Evolutionary conservation across 2,888 invertebrate genomes (phyloP).

Genomic region (Agonopterix heracliana): DNA sequence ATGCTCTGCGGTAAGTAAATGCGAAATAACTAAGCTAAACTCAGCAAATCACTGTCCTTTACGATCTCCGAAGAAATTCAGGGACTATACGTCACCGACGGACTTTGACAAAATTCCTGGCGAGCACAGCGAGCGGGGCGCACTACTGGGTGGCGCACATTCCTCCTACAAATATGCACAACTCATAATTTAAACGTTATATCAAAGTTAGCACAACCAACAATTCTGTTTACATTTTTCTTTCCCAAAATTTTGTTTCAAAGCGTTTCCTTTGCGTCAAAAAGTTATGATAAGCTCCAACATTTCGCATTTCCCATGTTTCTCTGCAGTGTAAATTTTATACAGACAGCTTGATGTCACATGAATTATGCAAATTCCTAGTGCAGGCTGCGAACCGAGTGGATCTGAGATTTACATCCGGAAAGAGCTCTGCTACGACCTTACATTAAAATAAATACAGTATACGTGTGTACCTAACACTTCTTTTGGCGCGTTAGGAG

Average conservation of each 20-base stretch:
- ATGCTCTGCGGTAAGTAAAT: too few relatives aligned
- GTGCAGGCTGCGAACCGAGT: slow-evolving; percentile 40
- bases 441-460: slow-evolving; percentile 22
- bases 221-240: not conserved
- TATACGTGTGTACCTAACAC: not conserved
- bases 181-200: slow-evolving; percentile 40
- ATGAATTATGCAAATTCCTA: slow-evolving; percentile 63
- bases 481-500: too few relatives aligned
- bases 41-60: slow-evolving; percentile 19
- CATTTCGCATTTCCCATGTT: slow-evolving; percentile 37
- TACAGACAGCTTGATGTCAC: slow-evolving; percentile 52
- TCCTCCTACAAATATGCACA: slow-evolving; percentile 42
- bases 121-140: slow-evolving; percentile 19
- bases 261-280: slow-evolving; percentile 15
- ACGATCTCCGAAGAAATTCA: slow-evolving; percentile 24
- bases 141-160: slow-evolving; percentile 42
- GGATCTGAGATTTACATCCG: slow-evolving; percentile 49
- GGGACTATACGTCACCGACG: slow-evolving; percentile 26
- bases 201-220: not conserved
- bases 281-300: slow-evolving; percentile 23
- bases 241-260: slow-evolving; percentile 6
- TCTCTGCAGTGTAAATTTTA: slow-evolving; percentile 52
- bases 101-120: slow-evolving; percentile 56
- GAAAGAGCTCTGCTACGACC: slow-evolving; percentile 25
- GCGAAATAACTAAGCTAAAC: slow-evolving; percentile 20